phyloP scores from a whole-genome alignment of 1,140 invertebrate species.

The Papilio xuthus region DNA sequence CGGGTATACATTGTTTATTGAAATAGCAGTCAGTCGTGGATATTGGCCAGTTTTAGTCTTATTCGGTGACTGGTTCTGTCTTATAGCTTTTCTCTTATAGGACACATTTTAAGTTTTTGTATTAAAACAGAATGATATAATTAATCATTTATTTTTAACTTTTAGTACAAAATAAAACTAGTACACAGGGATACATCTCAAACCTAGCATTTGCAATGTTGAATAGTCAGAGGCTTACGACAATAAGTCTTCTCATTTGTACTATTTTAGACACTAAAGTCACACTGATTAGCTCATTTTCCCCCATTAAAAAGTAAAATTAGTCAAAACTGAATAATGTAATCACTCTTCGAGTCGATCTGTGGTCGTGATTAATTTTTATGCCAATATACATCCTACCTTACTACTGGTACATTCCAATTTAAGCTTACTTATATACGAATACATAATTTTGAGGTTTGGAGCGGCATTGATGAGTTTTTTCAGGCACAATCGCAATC shows the following conservation, averaged over 20 bases:
- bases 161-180: constrained; percentile 83
- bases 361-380: constrained; percentile 59
- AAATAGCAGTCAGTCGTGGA: too few relatives aligned
- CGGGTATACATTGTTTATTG: too few relatives aligned
- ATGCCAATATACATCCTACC: constrained; percentile 67
- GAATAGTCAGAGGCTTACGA: constrained; percentile 80
- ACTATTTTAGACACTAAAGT: constrained; percentile 82
- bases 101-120: background rate
- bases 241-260: constrained; percentile 83
- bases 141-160: constrained; percentile 81
- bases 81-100: too few relatives aligned
- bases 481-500: constrained; percentile 78
- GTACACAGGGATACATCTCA: constrained; percentile 82
- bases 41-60: too few relatives aligned
- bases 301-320: constrained; percentile 75
- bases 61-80: too few relatives aligned
- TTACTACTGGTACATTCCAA: constrained; percentile 67
- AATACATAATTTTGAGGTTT: constrained; percentile 81
- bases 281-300: constrained; percentile 79
- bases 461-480: constrained; percentile 79
- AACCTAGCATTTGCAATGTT: constrained; percentile 82
- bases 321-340: constrained; percentile 80
- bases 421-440: constrained; percentile 72
- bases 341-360: constrained; percentile 77
- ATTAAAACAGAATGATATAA: constrained; percentile 53